These are phyloP conservation scores for Caenorhabditis sp. DNA, from an alignment of 2,888 invertebrate species.

Conservation along the genomic window DNA sequence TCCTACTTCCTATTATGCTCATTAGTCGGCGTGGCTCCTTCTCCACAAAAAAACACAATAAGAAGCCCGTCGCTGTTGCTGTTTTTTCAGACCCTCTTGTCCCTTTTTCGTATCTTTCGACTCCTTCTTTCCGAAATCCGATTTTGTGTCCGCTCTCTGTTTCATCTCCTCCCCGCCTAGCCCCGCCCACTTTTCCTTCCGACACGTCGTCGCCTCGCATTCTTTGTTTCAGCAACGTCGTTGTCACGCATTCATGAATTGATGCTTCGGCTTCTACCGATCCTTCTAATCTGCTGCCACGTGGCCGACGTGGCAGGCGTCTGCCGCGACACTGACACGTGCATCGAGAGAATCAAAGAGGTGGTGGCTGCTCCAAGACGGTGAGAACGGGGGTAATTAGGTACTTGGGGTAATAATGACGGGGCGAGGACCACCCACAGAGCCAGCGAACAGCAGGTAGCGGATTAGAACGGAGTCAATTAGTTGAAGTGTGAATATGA, in stretches of 20 bases:
- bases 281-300: constrained; percentile 14
- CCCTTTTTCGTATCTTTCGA: no score
- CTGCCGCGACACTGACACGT: constrained; percentile 62
- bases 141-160: background rate
- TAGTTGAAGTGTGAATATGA: background rate
- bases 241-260: constrained; percentile 1
- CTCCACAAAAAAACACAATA: no score
- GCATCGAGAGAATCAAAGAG: constrained; percentile 61
- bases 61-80: no score
- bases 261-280: constrained; percentile 5
- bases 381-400: constrained; percentile 19
- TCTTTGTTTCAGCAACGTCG: constrained; percentile 18
- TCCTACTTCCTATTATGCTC: constrained; percentile 11
- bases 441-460: constrained; percentile 14
- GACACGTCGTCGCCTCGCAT: background rate
- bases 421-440: constrained; percentile 1
- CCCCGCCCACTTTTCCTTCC: constrained; percentile 8
- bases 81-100: no score
- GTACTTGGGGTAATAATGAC: background rate
- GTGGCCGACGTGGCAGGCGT: constrained; percentile 26
- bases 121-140: background rate
- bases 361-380: constrained; percentile 63
- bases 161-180: background rate
- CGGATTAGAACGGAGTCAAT: constrained; percentile 25
- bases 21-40: constrained; percentile 18